phyloP scores from a whole-genome alignment of 2,888 invertebrate species.

The Phyllotreta striolata region DNA sequence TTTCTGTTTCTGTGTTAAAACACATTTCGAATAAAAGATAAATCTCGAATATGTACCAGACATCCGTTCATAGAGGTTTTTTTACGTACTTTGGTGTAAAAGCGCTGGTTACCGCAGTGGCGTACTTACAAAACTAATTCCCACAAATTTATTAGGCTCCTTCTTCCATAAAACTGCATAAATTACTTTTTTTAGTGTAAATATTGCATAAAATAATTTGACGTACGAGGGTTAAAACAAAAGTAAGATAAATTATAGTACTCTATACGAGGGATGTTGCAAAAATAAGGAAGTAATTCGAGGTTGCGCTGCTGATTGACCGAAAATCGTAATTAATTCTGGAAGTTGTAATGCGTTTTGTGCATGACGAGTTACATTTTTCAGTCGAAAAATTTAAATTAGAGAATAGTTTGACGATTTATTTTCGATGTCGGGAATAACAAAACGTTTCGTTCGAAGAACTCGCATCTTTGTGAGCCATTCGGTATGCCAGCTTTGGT shows the following conservation, averaged over 20 bases:
- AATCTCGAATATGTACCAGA: constrained; percentile 41
- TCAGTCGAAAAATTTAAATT: constrained; percentile 18
- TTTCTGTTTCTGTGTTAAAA: constrained; percentile 46
- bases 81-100: constrained; percentile 37
- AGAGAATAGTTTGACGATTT: constrained; percentile 8
- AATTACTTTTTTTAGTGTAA: background rate
- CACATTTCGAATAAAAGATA: constrained; percentile 45
- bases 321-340: constrained; percentile 5
- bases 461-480: no score
- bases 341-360: constrained; percentile 4
- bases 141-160: no score
- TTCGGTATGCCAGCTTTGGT: no score
- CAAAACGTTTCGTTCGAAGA: no score
- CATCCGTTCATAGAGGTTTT: constrained; percentile 42
- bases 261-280: no score
- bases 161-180: background rate
- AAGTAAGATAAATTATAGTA: no score
- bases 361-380: constrained; percentile 1
- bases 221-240: no score
- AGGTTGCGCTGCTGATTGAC: constrained; percentile 1
- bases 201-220: background rate
- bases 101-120: constrained; percentile 17
- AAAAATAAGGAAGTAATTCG: background rate
- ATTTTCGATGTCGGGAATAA: no score
- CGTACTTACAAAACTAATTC: constrained; percentile 2